Conservation (phyloP, 2,797 vertebrate genomes). For the Chaunax sp. region DNA sequence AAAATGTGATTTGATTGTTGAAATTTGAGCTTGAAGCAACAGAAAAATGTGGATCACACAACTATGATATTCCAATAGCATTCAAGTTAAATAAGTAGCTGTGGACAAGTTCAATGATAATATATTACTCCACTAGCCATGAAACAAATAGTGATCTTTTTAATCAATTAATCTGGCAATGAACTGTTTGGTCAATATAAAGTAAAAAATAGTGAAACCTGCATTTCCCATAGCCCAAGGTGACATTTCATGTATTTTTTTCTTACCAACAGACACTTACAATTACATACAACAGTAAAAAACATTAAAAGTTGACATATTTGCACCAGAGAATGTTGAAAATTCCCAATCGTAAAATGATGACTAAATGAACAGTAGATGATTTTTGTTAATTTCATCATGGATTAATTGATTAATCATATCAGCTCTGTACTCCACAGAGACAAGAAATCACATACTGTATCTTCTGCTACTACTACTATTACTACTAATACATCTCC, state of each 20-base stretch:
- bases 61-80: not conserved
- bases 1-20: not conserved
- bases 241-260: not conserved
- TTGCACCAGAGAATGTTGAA: too few species aligned
- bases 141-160: not conserved
- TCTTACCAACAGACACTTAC: not conserved
- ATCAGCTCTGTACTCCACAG: too few species aligned
- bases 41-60: not conserved
- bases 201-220: not conserved
- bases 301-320: too few species aligned
- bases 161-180: conserved; percentile 3
- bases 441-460: too few species aligned
- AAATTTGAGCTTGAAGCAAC: not conserved
- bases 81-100: not conserved
- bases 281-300: not conserved
- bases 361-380: too few species aligned
- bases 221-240: not conserved
- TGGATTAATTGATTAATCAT: too few species aligned
- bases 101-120: not conserved
- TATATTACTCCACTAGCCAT: not conserved
- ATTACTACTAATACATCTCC: too few species aligned
- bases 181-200: not conserved
- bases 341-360: too few species aligned
- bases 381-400: too few species aligned
- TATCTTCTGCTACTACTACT: too few species aligned